Percentiles rank a stretch among this genome's conserved stretches.
Conservation (phyloP, 2,113 vertebrate species). For the Casuarius casuarius region DNA sequence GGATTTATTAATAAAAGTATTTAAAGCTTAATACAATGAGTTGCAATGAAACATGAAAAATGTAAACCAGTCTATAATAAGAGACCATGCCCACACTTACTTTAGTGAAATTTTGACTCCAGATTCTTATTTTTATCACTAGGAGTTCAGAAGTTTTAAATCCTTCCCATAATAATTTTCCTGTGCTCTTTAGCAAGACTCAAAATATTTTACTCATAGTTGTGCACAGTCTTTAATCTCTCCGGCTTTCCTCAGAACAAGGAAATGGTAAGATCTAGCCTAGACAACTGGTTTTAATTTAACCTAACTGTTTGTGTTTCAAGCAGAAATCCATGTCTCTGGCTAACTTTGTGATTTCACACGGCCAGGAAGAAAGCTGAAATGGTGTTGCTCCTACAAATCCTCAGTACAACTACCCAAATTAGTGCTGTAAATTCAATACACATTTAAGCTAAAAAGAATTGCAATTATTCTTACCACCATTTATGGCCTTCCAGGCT, state of each 20-base stretch:
- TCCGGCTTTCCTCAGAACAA: slow-evolving; percentile 27
- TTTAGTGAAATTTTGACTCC: neutral
- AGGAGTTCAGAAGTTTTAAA: neutral
- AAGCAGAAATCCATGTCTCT: slow-evolving; percentile 17
- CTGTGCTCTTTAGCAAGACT: neutral
- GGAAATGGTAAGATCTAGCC: neutral
- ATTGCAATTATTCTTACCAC: neutral
- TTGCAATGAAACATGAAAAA: neutral
- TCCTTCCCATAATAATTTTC: neutral
- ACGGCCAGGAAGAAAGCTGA: slow-evolving; percentile 27
- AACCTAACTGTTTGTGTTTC: slow-evolving; percentile 31
- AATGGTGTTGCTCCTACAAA: slow-evolving; percentile 2
- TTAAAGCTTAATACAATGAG: neutral
- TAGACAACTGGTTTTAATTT: slow-evolving; percentile 52
- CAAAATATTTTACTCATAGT: neutral
- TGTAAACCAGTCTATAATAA: neutral
- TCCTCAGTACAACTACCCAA: slow-evolving; percentile 46
- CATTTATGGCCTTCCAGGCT: slow-evolving; percentile 35
- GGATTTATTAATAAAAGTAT: neutral
- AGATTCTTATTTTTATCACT: neutral
- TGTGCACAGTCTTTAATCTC: neutral
- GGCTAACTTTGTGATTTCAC: slow-evolving; percentile 47
- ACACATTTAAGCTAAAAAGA: neutral
- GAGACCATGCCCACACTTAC: neutral
- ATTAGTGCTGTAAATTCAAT: slow-evolving; percentile 53